A percentile compares a stretch with the other conserved stretches of the same genome.
These are phyloP conservation scores for Channa maculata DNA, from an alignment of 2,113 vertebrate species.

Conservation along the genomic window DNA sequence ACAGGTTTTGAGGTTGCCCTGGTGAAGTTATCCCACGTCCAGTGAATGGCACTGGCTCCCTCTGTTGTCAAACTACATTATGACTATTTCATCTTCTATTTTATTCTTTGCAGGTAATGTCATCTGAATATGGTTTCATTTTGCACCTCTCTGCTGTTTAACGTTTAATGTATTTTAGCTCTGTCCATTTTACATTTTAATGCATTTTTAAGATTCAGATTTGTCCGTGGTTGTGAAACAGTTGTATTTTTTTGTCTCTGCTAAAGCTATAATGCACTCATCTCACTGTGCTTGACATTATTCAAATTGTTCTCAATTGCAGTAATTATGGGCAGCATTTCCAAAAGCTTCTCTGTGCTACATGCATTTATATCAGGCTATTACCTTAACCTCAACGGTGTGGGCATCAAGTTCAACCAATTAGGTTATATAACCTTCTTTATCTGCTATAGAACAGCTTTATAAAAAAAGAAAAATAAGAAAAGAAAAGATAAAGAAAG, in stretches of 20 bases:
- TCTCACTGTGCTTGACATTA: constrained; percentile 32
- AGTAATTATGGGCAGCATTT: constrained; percentile 63
- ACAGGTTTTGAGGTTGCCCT: too few species aligned
- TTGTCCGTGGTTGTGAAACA: neutral
- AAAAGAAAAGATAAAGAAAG: too few species aligned
- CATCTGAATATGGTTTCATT: neutral
- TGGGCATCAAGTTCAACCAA: neutral
- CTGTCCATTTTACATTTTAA: neutral
- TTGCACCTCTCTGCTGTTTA: neutral
- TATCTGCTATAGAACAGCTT: neutral
- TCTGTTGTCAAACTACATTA: constrained; percentile 60
- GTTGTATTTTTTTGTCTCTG: neutral
- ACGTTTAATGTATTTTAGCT: neutral
- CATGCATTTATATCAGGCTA: constrained; percentile 26
- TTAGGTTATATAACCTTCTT: neutral
- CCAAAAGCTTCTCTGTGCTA: constrained; percentile 23
- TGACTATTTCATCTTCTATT: constrained; percentile 4
- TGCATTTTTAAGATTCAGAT: constrained; percentile 12
- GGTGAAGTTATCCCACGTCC: neutral
- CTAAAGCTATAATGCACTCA: constrained; percentile 26
- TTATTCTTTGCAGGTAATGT: neutral
- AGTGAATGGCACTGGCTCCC: constrained; percentile 55
- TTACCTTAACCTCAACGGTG: constrained; percentile 11
- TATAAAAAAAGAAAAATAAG: neutral
- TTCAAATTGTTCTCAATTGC: constrained; percentile 60